These are phyloP conservation scores for Hirudinaria manillensis DNA, from an alignment of 2,888 invertebrate species.

Conservation along the genomic window DNA sequence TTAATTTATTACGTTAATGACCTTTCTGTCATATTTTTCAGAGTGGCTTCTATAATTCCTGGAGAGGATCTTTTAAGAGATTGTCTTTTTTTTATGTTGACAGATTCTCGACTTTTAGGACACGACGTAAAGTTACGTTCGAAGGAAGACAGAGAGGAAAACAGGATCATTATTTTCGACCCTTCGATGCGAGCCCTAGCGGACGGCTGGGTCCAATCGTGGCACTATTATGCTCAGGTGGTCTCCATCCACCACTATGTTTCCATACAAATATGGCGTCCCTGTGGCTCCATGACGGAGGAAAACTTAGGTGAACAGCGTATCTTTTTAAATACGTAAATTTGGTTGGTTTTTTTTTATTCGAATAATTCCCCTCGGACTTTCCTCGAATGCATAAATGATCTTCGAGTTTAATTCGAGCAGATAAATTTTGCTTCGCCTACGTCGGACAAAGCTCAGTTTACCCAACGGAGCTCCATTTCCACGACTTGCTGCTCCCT, in stretches of 20 bases:
- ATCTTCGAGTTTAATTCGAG: background rate
- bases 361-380: background rate
- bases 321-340: background rate
- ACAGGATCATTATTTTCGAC: conserved; percentile 37
- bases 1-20: too few relatives aligned
- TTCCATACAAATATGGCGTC: conserved; percentile 32
- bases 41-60: too few relatives aligned
- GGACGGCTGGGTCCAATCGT: conserved; percentile 35
- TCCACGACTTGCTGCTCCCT: conserved; percentile 35
- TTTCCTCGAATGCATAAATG: background rate
- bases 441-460: conserved; percentile 38
- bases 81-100: too few relatives aligned
- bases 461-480: conserved; percentile 37
- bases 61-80: too few relatives aligned
- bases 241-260: conserved; percentile 36
- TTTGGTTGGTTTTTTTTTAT: background rate
- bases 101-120: conserved; percentile 38
- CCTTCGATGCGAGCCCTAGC: conserved; percentile 37
- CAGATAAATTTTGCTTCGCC: conserved; percentile 27
- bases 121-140: conserved; percentile 38
- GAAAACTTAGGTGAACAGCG: background rate
- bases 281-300: background rate
- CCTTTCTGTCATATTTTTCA: too few relatives aligned
- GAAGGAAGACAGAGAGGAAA: conserved; percentile 29
- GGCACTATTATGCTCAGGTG: conserved; percentile 39